A percentile compares a stretch with the other conserved stretches of the same genome.
These are phyloP conservation scores for Eulithis testata DNA, from an alignment of 2,888 invertebrate genomes.

Conservation along the genomic window DNA sequence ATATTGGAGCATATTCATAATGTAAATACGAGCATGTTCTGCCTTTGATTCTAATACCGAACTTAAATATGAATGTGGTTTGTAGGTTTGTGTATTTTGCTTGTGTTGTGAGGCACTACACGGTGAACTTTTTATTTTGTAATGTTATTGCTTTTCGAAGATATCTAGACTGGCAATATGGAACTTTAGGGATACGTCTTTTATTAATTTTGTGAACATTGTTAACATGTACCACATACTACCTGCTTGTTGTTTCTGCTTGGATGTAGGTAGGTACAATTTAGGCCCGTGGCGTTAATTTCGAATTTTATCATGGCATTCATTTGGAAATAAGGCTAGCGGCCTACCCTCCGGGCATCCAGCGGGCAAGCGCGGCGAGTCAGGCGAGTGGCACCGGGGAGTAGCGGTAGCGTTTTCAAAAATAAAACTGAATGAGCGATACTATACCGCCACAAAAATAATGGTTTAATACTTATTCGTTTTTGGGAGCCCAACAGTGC, in stretches of 20 bases:
- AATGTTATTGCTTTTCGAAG: too few relatives aligned
- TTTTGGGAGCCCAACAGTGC: too few relatives aligned
- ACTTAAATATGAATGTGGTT: not conserved
- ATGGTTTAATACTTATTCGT: too few relatives aligned
- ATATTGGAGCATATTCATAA: constrained; percentile 26
- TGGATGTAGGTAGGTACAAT: not conserved
- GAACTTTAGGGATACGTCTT: too few relatives aligned
- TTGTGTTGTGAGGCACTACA: not conserved
- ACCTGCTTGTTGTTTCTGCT: not conserved
- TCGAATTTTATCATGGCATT: constrained; percentile 1
- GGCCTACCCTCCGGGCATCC: not conserved
- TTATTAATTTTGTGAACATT: too few relatives aligned
- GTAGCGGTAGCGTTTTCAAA: not conserved
- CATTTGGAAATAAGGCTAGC: not conserved
- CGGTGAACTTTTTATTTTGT: too few relatives aligned
- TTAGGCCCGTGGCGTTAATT: not conserved
- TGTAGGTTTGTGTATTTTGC: not conserved
- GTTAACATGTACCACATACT: not conserved
- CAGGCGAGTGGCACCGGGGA: not conserved
- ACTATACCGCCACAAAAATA: not conserved
- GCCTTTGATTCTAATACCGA: constrained; percentile 8
- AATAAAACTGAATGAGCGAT: not conserved
- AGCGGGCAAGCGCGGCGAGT: not conserved
- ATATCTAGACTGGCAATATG: too few relatives aligned
- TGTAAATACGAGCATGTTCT: constrained; percentile 22